A percentile compares a stretch with the other conserved stretches of the same genome.
Evolutionary conservation across 2,888 invertebrate species (phyloP).

Genomic region (Calameuta pallipes): DNA sequence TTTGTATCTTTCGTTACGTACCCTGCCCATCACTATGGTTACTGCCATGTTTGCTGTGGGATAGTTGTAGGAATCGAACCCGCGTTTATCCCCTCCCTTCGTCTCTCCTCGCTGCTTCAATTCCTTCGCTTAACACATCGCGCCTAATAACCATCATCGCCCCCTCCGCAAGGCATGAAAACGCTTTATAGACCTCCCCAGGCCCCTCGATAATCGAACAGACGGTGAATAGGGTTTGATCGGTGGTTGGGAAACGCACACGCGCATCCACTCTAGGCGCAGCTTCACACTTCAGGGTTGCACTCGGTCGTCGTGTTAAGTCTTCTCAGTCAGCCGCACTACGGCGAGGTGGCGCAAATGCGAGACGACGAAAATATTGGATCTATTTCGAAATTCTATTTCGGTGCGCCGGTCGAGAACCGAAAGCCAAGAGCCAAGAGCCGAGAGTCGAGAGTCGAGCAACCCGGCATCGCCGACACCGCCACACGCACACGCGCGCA

Average conservation of each 20-base stretch:
- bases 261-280: neutral
- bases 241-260: neutral
- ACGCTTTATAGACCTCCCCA: no score
- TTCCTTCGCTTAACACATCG: neutral
- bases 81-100: slow-evolving; percentile 33
- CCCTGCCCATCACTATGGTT: slow-evolving; percentile 43
- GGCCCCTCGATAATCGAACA: neutral
- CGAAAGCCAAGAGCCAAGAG: slow-evolving; percentile 14
- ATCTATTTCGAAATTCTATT: slow-evolving; percentile 67
- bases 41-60: slow-evolving; percentile 60
- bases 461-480: slow-evolving; percentile 20
- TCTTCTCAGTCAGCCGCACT: slow-evolving; percentile 17
- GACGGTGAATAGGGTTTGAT: neutral
- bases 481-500: slow-evolving; percentile 26
- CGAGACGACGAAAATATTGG: slow-evolving; percentile 66
- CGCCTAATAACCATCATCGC: neutral
- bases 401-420: slow-evolving; percentile 59
- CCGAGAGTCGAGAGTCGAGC: slow-evolving; percentile 14
- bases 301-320: neutral
- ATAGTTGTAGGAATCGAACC: slow-evolving; percentile 65
- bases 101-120: neutral
- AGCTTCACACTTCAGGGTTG: neutral
- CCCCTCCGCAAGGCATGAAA: neutral
- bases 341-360: slow-evolving; percentile 61
- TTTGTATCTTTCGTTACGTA: slow-evolving; percentile 49